Base-by-base conservation (phyloP, 2,888 invertebrate species). In the Holacanthella duospinosa region DNA sequence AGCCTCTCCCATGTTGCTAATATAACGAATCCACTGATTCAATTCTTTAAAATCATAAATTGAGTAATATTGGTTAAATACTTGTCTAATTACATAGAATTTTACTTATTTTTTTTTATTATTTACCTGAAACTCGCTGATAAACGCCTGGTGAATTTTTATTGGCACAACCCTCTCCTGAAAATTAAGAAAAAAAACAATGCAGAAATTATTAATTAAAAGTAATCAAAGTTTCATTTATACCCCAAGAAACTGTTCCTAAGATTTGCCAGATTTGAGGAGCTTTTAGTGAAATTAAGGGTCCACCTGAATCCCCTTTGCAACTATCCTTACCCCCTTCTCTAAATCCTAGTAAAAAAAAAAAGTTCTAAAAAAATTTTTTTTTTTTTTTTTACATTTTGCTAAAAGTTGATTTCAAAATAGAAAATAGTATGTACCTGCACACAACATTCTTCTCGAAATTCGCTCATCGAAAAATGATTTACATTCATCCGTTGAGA, bases 391-490 rank as follows among this genome's bases (percentile, higher is more conserved):
- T n/a, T n/a, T n/a, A n/a, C n/a, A n/a, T n/a, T n/a, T n/a, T n/a
- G n/a, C n/a, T n/a, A n/a, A n/a, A n/a, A n/a, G n/a, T n/a, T n/a
- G n/a, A n/a, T n/a, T n/a, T n/a, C n/a, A n/a, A n/a, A n/a, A n/a
- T n/a, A n/a, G n/a, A n/a, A n/a, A n/a, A n/a, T n/a, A n/a, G n/a
- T n/a, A n/a, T n/a, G n/a, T n/a, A 0, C 71, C 71, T 2, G 71
- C 71, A 48, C 71, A 71, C 62, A 71, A 29, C 71, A 71, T 71
- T 36, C 71, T 58, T 27, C 69, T 58, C 48, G 68, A 70, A 0
- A 69, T 65, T 16, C 70, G 53, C 24, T 68, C 66, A 21, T 61
- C 63, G 56, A 62, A 71, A 43, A 67, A 62, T 0, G 66, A 56
- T 56, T 69, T 69, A 59, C 71, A 71, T 1, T 57, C 55, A 29